phyloP scores from a whole-genome alignment of 2,797 vertebrate species.

The Kryptopterus vitreolus region DNA sequence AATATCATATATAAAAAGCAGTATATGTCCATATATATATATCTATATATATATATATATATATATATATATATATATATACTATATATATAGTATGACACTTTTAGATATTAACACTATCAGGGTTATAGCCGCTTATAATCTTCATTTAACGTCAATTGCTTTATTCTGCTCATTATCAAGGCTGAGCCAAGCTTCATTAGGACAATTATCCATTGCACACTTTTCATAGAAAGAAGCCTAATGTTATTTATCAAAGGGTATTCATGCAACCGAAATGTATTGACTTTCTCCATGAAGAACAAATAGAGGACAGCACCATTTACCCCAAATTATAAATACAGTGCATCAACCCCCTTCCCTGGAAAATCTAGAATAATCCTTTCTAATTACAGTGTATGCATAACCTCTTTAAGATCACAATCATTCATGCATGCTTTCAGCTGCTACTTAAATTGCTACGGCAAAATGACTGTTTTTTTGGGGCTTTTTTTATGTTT shows the following conservation, averaged over 20 bases:
- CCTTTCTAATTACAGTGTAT: neutral
- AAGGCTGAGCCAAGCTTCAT: neutral
- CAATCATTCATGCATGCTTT: neutral
- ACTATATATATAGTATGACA: too few species aligned
- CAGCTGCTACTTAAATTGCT: constrained; percentile 5
- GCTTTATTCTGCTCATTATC: neutral
- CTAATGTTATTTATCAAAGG: neutral
- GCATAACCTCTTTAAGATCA: neutral
- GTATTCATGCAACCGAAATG: neutral
- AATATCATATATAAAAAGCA: too few species aligned
- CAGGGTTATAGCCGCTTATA: neutral
- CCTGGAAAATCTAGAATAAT: neutral
- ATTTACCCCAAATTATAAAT: neutral
- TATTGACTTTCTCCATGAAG: neutral
- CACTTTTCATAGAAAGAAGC: neutral
- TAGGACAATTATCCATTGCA: neutral
- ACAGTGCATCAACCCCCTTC: neutral
- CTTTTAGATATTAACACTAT: neutral
- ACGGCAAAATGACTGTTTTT: neutral
- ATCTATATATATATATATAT: too few species aligned
- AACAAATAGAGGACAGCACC: neutral
- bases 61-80: too few species aligned
- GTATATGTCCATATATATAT: too few species aligned
- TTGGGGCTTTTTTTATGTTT: too few species aligned
- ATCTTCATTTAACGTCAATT: neutral